These are phyloP conservation scores for Salvelinus fontinalis DNA, from an alignment of 2,113 vertebrate species.

Conservation along the genomic window DNA sequence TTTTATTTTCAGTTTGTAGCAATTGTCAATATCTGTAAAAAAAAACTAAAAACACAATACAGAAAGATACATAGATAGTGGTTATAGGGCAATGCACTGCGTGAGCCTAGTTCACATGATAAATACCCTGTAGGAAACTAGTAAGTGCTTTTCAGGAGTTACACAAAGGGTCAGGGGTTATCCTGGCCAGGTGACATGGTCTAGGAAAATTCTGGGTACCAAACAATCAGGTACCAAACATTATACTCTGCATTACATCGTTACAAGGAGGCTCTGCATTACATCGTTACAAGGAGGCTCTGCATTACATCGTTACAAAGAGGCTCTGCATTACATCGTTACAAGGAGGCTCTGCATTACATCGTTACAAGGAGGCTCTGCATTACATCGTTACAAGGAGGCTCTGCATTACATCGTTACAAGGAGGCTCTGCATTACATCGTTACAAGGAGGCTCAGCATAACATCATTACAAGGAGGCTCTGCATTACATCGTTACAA, in stretches of 20 bases:
- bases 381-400: too few relatives aligned
- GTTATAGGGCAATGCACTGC: constrained; percentile 65
- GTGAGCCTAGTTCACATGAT: constrained; percentile 10
- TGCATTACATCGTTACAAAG: too few relatives aligned
- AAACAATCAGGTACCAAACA: constrained; percentile 76
- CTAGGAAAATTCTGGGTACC: constrained; percentile 43
- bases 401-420: too few relatives aligned
- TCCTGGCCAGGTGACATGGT: too few relatives aligned
- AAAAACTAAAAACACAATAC: constrained; percentile 80
- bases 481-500: constrained; percentile 43
- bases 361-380: too few relatives aligned
- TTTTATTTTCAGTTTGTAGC: constrained; percentile 85
- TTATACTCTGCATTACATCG: constrained; percentile 59
- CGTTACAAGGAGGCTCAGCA: constrained; percentile 48
- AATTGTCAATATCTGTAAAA: constrained; percentile 91
- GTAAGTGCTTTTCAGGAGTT: constrained; percentile 74
- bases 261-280: constrained; percentile 51
- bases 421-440: constrained; percentile 58
- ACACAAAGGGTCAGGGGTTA: constrained; percentile 36
- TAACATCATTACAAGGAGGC: constrained; percentile 1
- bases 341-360: too few relatives aligned
- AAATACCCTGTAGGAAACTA: constrained; percentile 66
- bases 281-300: background rate
- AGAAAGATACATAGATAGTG: constrained; percentile 79
- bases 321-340: too few relatives aligned